phyloP scores from a whole-genome alignment of 1,140 invertebrate genomes.

The Capitella teleta region DNA sequence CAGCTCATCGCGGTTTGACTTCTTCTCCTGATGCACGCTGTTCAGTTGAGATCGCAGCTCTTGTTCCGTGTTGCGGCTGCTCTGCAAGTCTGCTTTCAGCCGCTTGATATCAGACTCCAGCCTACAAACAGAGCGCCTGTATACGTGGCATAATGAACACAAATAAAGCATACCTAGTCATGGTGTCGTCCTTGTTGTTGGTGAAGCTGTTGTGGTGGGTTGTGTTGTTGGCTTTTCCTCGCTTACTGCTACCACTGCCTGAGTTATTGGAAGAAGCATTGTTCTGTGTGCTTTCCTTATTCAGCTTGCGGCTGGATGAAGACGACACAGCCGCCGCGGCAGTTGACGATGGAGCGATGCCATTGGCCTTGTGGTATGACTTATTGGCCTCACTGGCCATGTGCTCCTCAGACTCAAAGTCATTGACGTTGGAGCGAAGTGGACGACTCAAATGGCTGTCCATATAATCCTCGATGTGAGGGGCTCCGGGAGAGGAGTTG shows the following conservation, averaged over 20 bases:
- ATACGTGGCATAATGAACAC: not conserved
- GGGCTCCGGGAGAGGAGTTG: no score
- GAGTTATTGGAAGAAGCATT: not conserved
- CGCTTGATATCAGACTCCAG: constrained; percentile 64
- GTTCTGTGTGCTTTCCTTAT: constrained; percentile 3
- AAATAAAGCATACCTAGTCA: constrained; percentile 41
- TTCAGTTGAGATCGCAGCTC: constrained; percentile 71
- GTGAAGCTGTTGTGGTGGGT: not conserved
- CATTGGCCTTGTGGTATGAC: constrained; percentile 2
- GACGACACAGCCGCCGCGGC: not conserved
- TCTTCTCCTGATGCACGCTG: constrained; percentile 54
- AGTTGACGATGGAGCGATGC: not conserved
- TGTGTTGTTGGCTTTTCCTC: constrained; percentile 9
- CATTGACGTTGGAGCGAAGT: no score
- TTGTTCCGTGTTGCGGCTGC: constrained; percentile 63
- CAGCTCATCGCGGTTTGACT: constrained; percentile 61
- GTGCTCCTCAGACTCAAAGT: no score
- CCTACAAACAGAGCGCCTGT: constrained; percentile 24
- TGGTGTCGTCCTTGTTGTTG: constrained; percentile 51
- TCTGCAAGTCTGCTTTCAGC: constrained; percentile 62
- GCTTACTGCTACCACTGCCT: constrained; percentile 8
- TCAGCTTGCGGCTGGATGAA: constrained; percentile 3
- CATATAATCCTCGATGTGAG: no score
- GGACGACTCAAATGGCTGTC: no score
- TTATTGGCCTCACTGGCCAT: no score